A percentile compares a stretch with the other conserved stretches of the same genome.
Conservation (phyloP, 2,797 vertebrate species). For the Danio choprae region DNA sequence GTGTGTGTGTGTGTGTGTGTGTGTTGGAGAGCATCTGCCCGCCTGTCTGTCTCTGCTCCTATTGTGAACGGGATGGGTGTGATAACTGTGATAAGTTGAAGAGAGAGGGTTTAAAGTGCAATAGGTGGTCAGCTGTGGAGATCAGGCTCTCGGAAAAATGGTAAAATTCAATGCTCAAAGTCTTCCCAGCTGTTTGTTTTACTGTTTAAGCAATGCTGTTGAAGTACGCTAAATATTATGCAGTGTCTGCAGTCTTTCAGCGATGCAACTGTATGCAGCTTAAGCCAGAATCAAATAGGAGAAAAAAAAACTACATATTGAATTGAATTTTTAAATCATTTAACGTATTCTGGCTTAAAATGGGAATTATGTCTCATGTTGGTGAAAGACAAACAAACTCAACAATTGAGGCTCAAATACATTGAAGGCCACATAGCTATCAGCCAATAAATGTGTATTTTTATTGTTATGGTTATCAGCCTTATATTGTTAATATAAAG, state of each 20-base stretch:
- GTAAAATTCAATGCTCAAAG: neutral
- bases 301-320: neutral
- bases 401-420: too few species aligned
- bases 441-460: too few species aligned
- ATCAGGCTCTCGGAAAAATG: neutral
- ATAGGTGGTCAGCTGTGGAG: neutral
- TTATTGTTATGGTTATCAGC: too few species aligned
- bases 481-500: too few species aligned
- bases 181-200: neutral
- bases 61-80: conserved; percentile 9
- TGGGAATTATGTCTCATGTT: neutral
- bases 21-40: neutral
- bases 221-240: conserved; percentile 3
- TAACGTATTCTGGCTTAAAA: neutral
- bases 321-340: neutral
- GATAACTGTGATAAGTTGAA: conserved; percentile 17
- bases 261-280: conserved; percentile 1
- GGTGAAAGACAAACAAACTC: neutral
- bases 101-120: neutral
- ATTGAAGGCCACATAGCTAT: too few species aligned
- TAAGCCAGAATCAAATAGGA: conserved; percentile 6
- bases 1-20: neutral
- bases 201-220: neutral
- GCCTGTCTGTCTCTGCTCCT: conserved; percentile 26
- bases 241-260: neutral